A percentile compares a stretch with the other conserved stretches of the same genome.
These are phyloP conservation scores for Eulemur rubriventer DNA, from an alignment of 2,797 vertebrate species.

Conservation along the genomic window DNA sequence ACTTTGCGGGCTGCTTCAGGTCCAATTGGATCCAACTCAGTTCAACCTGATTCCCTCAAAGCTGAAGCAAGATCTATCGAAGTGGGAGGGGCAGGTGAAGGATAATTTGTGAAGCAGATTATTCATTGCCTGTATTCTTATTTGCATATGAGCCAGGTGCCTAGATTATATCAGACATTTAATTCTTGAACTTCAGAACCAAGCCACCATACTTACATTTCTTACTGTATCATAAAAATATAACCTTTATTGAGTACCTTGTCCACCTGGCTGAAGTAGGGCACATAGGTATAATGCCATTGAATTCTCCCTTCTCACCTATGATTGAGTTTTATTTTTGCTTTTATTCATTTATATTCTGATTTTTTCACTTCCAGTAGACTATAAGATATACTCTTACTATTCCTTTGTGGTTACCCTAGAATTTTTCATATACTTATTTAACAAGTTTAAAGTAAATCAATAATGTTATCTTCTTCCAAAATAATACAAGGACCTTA, in stretches of 20 bases:
- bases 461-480: slow-evolving; percentile 30
- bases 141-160: neutral
- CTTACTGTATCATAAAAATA: neutral
- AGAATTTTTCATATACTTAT: neutral
- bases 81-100: neutral
- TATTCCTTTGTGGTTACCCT: neutral
- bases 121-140: neutral
- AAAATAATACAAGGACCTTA: slow-evolving; percentile 6
- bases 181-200: slow-evolving; percentile 7
- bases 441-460: slow-evolving; percentile 36
- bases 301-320: neutral
- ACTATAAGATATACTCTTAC: neutral
- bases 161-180: slow-evolving; percentile 15
- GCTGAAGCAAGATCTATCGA: neutral
- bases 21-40: neutral
- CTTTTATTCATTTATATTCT: neutral
- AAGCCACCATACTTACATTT: neutral
- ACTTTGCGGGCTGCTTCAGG: neutral
- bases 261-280: neutral
- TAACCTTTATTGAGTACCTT: neutral
- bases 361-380: neutral
- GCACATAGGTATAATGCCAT: neutral
- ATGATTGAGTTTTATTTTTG: slow-evolving; percentile 5
- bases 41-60: neutral
- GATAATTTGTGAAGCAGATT: neutral